Base-by-base conservation (phyloP, 2,113 vertebrate genomes). In the Synchiropus splendidus region DNA sequence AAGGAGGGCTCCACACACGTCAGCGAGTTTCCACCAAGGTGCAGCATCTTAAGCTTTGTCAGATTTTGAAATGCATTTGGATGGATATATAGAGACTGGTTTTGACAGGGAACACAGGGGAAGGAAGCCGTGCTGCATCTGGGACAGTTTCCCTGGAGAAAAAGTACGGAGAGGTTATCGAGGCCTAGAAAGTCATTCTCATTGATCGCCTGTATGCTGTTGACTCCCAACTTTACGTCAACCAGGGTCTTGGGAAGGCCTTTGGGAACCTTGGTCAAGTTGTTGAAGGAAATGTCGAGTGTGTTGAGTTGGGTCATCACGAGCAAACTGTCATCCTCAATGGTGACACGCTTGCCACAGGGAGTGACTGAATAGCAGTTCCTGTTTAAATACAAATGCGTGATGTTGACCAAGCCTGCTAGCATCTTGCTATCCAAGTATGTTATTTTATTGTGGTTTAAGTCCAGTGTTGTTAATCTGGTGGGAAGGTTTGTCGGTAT, bases 91-190 rank as follows among this genome's bases (percentile, higher is more conserved):
- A 86, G 54, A n/a, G 63, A 75, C 5, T 1, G 1, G 0, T 83
- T 83, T 48, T 45, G 16, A 13, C 80, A 84, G 2, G 70, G 18
- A 12, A 81, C 52, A 58, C 82, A 83, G 1, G 73, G 72, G 53
- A 48, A 85, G 4, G 62, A 72, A 16, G 80, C 68, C 11, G 61
- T 80, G 40, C 45, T 35, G 60, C 84, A 91, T 54, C 87, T 81
- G 0, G 86, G 87, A 45, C 87, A 92, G 55, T 89, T 92, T 5
- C 86, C 83, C 15, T 79, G 34, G 48, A 86, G 47, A 42, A 71
- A 14, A 33, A 86, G 75, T 5, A 47, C 1, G 2, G 45, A 50
- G 37, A 84, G 52, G 6, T 82, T 64, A 16, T 1, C 2, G 15
- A 82, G 36, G 1, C 32, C 35, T 5, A 16, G 30, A 12, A 88